phyloP scores from a whole-genome alignment of 2,113 vertebrate species.

The Megaleporinus macrocephalus region DNA sequence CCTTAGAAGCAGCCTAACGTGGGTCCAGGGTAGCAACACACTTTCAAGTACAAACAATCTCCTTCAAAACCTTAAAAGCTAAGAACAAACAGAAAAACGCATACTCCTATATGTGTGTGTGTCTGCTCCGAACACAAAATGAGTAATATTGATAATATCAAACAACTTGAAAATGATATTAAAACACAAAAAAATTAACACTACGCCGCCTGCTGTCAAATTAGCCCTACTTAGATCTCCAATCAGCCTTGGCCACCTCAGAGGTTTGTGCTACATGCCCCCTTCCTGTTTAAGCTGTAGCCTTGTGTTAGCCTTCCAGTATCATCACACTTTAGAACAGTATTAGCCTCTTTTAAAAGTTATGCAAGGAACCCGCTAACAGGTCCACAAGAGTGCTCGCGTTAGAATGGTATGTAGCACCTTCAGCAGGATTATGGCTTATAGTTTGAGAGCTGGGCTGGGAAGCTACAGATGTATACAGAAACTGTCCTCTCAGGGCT shows the following conservation, averaged over 20 bases:
- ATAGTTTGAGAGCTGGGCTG: constrained; percentile 10
- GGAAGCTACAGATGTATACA: constrained; percentile 9
- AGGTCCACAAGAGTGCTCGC: background rate
- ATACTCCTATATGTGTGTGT: constrained; percentile 7
- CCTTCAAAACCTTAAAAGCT: constrained; percentile 14
- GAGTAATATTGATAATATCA: constrained; percentile 39
- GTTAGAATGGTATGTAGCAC: constrained; percentile 29
- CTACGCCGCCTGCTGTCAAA: background rate
- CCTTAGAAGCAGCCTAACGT: constrained; percentile 29
- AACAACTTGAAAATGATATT: constrained; percentile 43
- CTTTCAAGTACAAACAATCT: constrained; percentile 28
- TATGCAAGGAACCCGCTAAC: background rate
- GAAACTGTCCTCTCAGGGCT: constrained; percentile 8
- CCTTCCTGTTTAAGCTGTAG: background rate
- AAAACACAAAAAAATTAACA: constrained; percentile 47
- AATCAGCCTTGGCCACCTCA: background rate
- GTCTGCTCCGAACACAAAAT: background rate
- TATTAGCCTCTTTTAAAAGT: background rate
- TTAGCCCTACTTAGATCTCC: constrained; percentile 3
- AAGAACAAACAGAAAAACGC: constrained; percentile 48
- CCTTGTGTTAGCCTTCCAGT: background rate
- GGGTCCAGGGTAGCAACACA: constrained; percentile 19
- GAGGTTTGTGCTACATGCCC: constrained; percentile 12
- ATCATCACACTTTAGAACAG: background rate
- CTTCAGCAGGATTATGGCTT: constrained; percentile 50